Evolutionary conservation across 2,888 invertebrate species (phyloP).

Genomic region (Agrotis segetum): DNA sequence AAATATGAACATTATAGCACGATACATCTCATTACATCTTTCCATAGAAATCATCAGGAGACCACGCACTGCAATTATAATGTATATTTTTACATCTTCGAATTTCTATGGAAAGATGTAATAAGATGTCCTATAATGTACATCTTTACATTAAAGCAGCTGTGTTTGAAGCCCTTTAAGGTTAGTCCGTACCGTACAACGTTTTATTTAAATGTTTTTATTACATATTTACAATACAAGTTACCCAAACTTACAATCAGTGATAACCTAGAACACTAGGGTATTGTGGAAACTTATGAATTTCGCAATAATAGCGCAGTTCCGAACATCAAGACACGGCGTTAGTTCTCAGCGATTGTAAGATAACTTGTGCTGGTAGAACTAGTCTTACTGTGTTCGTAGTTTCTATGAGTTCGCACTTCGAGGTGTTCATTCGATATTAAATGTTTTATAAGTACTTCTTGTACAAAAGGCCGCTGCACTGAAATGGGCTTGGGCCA

Average conservation of each 20-base stretch:
- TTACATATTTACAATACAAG: constrained; percentile 5
- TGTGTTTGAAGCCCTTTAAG: too few relatives aligned
- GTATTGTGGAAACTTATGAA: constrained; percentile 52
- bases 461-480: too few relatives aligned
- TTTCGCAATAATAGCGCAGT: constrained; percentile 37
- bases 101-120: too few relatives aligned
- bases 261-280: constrained; percentile 13
- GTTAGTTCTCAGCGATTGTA: constrained; percentile 57
- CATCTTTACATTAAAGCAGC: too few relatives aligned
- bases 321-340: constrained; percentile 37
- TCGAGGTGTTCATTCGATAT: constrained; percentile 62
- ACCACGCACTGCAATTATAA: too few relatives aligned
- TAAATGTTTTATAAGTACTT: constrained; percentile 40
- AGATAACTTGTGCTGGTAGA: constrained; percentile 53
- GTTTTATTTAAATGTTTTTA: neutral
- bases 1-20: too few relatives aligned
- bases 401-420: constrained; percentile 62
- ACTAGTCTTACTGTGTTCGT: constrained; percentile 51
- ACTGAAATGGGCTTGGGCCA: too few relatives aligned
- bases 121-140: too few relatives aligned
- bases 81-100: too few relatives aligned
- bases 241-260: constrained; percentile 12
- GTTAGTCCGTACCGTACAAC: neutral
- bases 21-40: too few relatives aligned
- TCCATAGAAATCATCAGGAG: too few relatives aligned